Conservation (phyloP, 2,797 vertebrate species). For the Centroberyx gerrardi region DNA sequence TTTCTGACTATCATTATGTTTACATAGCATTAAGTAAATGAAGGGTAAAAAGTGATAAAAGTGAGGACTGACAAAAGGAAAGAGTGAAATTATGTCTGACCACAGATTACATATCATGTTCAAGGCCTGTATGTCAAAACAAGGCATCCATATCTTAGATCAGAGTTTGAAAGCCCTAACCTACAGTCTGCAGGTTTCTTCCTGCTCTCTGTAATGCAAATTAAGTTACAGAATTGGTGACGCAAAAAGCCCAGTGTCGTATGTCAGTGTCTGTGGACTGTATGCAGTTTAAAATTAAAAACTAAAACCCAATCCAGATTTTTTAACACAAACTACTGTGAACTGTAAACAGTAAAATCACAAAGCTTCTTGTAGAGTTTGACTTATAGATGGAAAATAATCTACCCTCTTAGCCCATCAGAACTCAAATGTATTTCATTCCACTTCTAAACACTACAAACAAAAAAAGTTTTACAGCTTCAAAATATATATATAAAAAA, state of each 20-base stretch:
- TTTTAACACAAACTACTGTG: background rate
- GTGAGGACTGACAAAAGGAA: background rate
- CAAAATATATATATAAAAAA: background rate
- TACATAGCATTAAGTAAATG: constrained; percentile 52
- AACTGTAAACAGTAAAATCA: background rate
- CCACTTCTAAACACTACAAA: background rate
- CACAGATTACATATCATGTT: constrained; percentile 18
- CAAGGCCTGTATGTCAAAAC: background rate
- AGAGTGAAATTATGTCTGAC: constrained; percentile 6
- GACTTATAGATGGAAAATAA: background rate
- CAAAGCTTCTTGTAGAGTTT: background rate
- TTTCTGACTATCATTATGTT: constrained; percentile 71
- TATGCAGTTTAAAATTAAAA: constrained; percentile 6
- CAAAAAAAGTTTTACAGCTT: background rate
- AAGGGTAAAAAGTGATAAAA: constrained; percentile 9
- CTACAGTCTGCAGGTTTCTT: constrained; percentile 36
- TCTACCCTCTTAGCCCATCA: background rate
- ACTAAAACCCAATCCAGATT: background rate
- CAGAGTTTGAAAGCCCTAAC: constrained; percentile 8
- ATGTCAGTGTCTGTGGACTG: constrained; percentile 35
- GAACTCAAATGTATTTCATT: background rate
- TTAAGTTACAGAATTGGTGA: constrained; percentile 35
- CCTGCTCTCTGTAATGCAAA: constrained; percentile 74
- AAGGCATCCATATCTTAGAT: background rate
- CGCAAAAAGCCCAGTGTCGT: constrained; percentile 48